Evolutionary conservation across 2,888 invertebrate species (phyloP), one percentile per base, ranked within the genome.

Genomic region (Drosophila lutescens): DNA sequence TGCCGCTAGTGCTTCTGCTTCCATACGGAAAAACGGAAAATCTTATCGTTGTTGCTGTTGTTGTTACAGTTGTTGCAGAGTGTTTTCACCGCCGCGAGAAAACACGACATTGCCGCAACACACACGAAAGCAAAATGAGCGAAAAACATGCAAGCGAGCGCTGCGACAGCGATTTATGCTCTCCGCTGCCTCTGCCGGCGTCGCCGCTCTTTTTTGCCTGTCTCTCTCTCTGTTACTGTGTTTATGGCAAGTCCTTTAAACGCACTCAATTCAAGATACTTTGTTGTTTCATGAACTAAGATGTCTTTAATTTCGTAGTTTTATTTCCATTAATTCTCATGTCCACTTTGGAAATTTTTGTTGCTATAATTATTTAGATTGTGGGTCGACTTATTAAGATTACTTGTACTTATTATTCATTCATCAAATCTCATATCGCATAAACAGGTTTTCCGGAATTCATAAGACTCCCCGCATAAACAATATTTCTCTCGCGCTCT

Each of bases 21-120:
- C 72, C 83, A 83, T 77, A 86, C 78, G 78, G 87, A 79, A 81
- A 81, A 84, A 66, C 78, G 71, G 76, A 84, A 83, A 88, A 86
- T 74, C 67, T 73, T 79, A 34, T 76, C 62, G 57, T 56, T 56
- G 56, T 69, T 30, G 30, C 30, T 72, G 67, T 53, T 68, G 53
- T 60, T 70, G 51, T 40, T 51, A 68, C 69, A 50, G 68, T 60
- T 60, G 47, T 59, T 53, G 56, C 56, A 56, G 40, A 61, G 54
- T 68, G 66, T 79, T 82, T 86, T 76, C 72, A 79, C 69, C 81
- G 86, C 76, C 59, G 65, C 62, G 50, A 44, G 57, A 55, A 78
- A 72, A 80, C 61, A 71, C 88, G 69, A 79, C 87, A 70, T 82
- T 71, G 87, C 85, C 82, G 87, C 73, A 81, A 79, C 85, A 73